Evolutionary conservation across 1,140 invertebrate genomes (phyloP).

Genomic region (Drosophila pruinosa): DNA sequence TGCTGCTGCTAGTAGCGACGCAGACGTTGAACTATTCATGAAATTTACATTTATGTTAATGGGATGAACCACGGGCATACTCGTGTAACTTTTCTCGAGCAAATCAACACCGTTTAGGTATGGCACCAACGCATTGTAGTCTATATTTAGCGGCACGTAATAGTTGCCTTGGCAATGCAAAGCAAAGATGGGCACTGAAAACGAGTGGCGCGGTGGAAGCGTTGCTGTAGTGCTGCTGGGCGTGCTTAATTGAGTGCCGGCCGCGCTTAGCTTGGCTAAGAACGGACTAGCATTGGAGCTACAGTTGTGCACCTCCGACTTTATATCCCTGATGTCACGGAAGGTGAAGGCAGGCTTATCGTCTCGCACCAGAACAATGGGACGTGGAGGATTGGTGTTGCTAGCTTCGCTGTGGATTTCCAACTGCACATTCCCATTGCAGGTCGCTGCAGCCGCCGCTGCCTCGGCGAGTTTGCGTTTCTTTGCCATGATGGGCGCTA

Average conservation of each 20-base stretch:
- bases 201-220: constrained; percentile 70
- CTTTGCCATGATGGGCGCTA: constrained; percentile 77
- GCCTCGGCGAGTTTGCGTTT: constrained; percentile 76
- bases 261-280: constrained; percentile 47
- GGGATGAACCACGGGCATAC: constrained; percentile 89
- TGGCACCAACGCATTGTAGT: constrained; percentile 89
- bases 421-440: constrained; percentile 46
- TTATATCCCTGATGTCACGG: constrained; percentile 71
- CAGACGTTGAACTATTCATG: constrained; percentile 57
- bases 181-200: constrained; percentile 90
- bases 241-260: constrained; percentile 50
- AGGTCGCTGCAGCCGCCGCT: constrained; percentile 49
- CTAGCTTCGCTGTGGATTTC: constrained; percentile 46
- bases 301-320: constrained; percentile 71
- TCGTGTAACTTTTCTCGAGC: constrained; percentile 83
- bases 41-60: constrained; percentile 96
- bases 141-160: constrained; percentile 95
- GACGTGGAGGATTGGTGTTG: constrained; percentile 21
- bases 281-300: constrained; percentile 63
- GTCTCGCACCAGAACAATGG: constrained; percentile 46
- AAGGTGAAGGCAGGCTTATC: constrained; percentile 67
- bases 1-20: constrained; percentile 65
- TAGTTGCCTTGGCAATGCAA: constrained; percentile 93
- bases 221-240: constrained; percentile 78
- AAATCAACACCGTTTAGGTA: constrained; percentile 86